phyloP scores from a whole-genome alignment of 2,888 invertebrate genomes.

The Drosophila infuscata region DNA sequence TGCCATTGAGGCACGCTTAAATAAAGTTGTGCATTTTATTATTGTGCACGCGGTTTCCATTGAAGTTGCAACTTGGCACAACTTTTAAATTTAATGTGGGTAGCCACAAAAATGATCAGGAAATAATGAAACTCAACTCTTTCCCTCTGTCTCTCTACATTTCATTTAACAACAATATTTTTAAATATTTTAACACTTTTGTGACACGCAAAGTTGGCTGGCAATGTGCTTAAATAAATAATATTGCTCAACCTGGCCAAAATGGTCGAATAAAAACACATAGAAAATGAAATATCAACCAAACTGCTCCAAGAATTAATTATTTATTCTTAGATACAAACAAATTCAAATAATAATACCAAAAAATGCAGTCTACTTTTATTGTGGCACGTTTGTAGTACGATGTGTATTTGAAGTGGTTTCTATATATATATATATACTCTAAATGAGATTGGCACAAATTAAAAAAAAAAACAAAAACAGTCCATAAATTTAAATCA shows the following conservation, averaged over 20 bases:
- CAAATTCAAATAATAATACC: constrained; percentile 9
- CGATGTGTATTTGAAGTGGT: not conserved
- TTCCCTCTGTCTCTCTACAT: not conserved
- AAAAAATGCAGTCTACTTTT: not conserved
- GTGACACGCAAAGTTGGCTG: constrained; percentile 61
- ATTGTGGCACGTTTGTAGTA: not conserved
- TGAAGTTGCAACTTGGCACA: constrained; percentile 20
- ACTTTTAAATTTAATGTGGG: constrained; percentile 33
- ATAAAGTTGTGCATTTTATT: constrained; percentile 62
- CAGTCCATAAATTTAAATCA: not conserved
- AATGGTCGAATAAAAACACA: constrained; percentile 25
- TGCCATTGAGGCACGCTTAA: constrained; percentile 38
- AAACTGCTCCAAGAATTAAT: constrained; percentile 34
- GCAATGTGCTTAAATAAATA: constrained; percentile 48
- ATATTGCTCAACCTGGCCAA: constrained; percentile 39
- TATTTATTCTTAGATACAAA: constrained; percentile 41
- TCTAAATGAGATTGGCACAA: not conserved
- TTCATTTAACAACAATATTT: constrained; percentile 16
- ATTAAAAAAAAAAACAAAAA: not conserved
- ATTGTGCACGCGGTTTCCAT: constrained; percentile 25
- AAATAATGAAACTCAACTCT: not conserved
- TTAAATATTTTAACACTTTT: constrained; percentile 57
- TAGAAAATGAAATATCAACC: constrained; percentile 55
- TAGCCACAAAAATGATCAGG: not conserved
- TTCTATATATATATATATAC: not conserved